These are phyloP conservation scores for Bombus polaris DNA, from an alignment of 1,140 invertebrate genomes.

Conservation along the genomic window DNA sequence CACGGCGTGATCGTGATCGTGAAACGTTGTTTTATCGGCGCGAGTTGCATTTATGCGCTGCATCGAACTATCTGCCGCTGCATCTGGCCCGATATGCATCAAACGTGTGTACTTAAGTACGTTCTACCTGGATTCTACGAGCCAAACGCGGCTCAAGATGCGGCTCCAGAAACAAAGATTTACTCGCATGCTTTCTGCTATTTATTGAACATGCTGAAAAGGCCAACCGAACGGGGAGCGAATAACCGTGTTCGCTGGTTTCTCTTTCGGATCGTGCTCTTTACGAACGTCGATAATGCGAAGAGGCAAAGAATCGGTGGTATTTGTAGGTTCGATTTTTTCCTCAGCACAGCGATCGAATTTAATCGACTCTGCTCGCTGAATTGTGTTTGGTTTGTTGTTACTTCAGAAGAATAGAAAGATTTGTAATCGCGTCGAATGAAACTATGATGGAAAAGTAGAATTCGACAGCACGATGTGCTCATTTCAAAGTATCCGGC, in stretches of 20 bases:
- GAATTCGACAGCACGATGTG: too few species aligned
- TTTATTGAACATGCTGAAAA: conserved; percentile 29
- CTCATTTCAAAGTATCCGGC: too few species aligned
- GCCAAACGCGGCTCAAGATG: neutral
- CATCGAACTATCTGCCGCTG: conserved; percentile 11
- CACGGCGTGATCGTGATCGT: neutral
- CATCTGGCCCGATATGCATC: conserved; percentile 40
- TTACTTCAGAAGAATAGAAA: too few species aligned
- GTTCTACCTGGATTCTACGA: neutral
- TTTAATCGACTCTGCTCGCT: neutral
- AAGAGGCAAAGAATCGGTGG: too few species aligned
- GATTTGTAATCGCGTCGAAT: too few species aligned
- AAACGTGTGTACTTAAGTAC: conserved; percentile 8
- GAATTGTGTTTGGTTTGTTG: neutral
- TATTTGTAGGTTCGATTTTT: neutral
- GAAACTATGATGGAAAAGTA: too few species aligned
- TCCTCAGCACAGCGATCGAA: too few species aligned
- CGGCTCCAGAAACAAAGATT: conserved; percentile 26
- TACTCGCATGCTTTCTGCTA: conserved; percentile 10
- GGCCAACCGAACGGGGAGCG: conserved; percentile 15
- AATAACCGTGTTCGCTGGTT: conserved; percentile 24
- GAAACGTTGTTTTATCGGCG: conserved; percentile 35
- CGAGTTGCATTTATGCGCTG: conserved; percentile 33
- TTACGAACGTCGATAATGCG: neutral
- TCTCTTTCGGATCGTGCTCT: neutral